Conservation (phyloP, 64 coral and sea anemone species). For the Pachyseris speciosa region DNA sequence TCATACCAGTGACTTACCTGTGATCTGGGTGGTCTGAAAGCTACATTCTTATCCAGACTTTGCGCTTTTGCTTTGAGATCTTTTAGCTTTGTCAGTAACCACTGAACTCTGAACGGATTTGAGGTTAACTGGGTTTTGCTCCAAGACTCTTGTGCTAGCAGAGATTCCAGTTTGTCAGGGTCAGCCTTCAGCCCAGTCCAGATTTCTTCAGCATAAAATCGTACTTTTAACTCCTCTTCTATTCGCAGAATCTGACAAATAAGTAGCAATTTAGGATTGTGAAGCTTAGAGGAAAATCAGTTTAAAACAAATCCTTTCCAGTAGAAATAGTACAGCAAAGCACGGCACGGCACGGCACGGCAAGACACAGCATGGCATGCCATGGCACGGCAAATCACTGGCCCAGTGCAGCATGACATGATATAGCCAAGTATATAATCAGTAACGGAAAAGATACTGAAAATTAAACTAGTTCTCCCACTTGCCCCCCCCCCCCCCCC, state of each 20-base stretch:
- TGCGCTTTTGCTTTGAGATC: constrained; percentile 27
- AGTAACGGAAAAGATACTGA: no score
- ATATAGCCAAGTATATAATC: no score
- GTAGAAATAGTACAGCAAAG: not conserved
- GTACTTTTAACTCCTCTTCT: constrained; percentile 74
- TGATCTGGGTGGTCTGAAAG: constrained; percentile 77
- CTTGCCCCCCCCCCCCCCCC: no score
- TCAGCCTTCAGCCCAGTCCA: constrained; percentile 74
- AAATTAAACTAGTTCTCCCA: no score
- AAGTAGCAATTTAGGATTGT: not conserved
- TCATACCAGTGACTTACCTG: constrained; percentile 56
- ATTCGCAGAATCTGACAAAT: constrained; percentile 75
- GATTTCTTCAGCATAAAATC: constrained; percentile 72
- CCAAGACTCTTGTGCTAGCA: constrained; percentile 29
- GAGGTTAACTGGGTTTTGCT: constrained; percentile 64
- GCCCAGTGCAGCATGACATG: no score
- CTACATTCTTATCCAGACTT: constrained; percentile 46
- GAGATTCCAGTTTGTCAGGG: constrained; percentile 16
- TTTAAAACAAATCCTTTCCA: no score
- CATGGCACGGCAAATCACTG: not conserved
- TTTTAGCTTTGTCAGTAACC: constrained; percentile 41
- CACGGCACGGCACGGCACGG: not conserved
- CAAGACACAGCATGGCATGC: not conserved
- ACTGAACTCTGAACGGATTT: constrained; percentile 60
- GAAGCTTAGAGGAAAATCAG: no score